Evolutionary conservation across 2,797 vertebrate genomes (phyloP).

Genomic region (Tragopan temminckii): DNA sequence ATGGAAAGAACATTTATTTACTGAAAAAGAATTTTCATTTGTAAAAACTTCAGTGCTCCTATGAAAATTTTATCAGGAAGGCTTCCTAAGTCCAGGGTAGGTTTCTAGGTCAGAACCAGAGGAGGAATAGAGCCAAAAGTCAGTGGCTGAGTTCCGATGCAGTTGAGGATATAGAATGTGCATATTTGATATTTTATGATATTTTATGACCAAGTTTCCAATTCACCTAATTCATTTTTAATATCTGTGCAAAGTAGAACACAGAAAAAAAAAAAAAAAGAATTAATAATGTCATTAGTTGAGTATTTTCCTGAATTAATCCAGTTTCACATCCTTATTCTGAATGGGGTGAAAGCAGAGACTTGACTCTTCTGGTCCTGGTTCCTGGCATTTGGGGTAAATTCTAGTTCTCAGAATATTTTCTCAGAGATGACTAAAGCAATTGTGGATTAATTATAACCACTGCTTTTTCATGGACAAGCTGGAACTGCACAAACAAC

Average conservation of each 20-base stretch:
- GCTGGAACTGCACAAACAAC: not conserved
- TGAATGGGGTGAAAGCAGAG: not conserved
- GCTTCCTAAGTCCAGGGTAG: not conserved
- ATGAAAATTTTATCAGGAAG: not conserved
- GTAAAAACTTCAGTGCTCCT: not conserved
- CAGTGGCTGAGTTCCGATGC: not conserved
- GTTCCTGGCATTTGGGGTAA: not conserved
- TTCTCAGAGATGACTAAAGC: not conserved
- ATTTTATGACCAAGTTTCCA: not conserved
- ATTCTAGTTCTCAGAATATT: not conserved
- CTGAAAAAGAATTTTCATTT: not conserved
- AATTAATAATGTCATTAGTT: not conserved
- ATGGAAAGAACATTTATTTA: not conserved
- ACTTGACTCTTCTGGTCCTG: not conserved
- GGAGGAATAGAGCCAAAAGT: not conserved
- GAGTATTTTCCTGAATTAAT: not conserved
- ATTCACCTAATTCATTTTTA: not conserved
- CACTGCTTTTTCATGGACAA: not conserved
- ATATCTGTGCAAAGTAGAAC: not conserved
- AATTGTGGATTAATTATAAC: not conserved
- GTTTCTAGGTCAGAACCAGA: not conserved
- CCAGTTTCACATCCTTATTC: not conserved
- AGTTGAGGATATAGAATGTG: not conserved
- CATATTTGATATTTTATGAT: not conserved
- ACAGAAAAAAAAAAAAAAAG: not conserved